Conservation (phyloP, 2,113 vertebrate genomes). For the Cardinalis cardinalis region DNA sequence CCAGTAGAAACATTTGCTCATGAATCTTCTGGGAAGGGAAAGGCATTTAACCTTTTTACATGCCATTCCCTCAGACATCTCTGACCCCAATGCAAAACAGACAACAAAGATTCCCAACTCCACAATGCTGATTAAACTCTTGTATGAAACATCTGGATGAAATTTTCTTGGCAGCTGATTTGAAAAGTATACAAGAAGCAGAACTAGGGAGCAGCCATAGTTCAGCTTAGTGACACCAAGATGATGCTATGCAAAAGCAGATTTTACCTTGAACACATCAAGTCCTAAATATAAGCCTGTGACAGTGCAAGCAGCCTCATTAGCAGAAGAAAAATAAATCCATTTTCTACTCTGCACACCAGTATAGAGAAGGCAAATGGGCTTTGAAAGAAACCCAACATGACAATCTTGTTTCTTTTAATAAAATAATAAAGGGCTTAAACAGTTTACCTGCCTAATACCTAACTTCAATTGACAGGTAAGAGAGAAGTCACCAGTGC, state of each 20-base stretch:
- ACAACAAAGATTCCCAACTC: slow-evolving; percentile 28
- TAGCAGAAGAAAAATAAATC: not conserved
- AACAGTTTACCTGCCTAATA: not conserved
- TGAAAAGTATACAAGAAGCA: slow-evolving; percentile 34
- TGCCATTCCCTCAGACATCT: not conserved
- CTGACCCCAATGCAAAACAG: not conserved
- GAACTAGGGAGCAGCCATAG: slow-evolving; percentile 38
- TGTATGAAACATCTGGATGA: slow-evolving; percentile 47
- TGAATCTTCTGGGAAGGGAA: slow-evolving; percentile 16
- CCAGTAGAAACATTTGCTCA: slow-evolving; percentile 30
- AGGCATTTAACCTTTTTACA: slow-evolving; percentile 34
- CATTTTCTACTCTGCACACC: not conserved
- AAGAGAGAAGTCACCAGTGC: not conserved
- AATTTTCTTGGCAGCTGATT: slow-evolving; percentile 46
- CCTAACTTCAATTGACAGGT: not conserved
- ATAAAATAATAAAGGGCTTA: not conserved
- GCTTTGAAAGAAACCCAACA: not conserved
- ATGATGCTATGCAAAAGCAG: slow-evolving; percentile 19
- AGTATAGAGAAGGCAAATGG: not conserved
- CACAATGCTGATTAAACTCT: not conserved
- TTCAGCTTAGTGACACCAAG: slow-evolving; percentile 31
- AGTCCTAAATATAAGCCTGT: not conserved
- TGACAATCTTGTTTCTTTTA: not conserved
- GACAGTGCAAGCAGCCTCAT: not conserved
- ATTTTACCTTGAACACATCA: slow-evolving; percentile 15